Evolutionary conservation across 2,113 vertebrate genomes (phyloP).

Genomic region (Trochalopteron elliotii): DNA sequence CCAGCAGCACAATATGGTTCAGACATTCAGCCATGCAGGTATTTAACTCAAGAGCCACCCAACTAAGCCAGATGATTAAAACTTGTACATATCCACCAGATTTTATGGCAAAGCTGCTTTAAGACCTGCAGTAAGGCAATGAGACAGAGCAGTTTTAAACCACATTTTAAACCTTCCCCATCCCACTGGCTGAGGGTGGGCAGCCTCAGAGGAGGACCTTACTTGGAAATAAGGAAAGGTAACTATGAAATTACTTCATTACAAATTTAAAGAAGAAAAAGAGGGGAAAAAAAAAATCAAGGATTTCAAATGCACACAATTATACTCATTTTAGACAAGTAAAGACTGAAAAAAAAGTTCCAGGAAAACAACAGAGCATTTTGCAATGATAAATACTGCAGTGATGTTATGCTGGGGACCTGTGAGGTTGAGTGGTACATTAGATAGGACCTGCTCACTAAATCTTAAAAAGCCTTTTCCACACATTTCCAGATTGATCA

Average conservation of each 20-base stretch:
- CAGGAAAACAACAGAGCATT: background rate
- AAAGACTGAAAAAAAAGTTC: background rate
- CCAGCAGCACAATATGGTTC: background rate
- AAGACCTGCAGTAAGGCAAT: background rate
- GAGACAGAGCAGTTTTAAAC: background rate
- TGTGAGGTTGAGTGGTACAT: background rate
- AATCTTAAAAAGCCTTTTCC: background rate
- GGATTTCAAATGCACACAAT: background rate
- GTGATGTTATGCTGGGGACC: background rate
- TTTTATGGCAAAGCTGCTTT: background rate
- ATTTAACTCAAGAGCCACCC: background rate
- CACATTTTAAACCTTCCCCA: background rate
- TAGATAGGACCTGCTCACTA: background rate
- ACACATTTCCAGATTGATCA: background rate
- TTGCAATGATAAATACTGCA: background rate
- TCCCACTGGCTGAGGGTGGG: background rate
- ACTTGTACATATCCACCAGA: background rate
- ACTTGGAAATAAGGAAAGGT: background rate
- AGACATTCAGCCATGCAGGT: background rate
- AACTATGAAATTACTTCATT: background rate
- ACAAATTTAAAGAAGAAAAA: background rate
- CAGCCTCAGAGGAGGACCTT: background rate
- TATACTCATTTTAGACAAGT: background rate
- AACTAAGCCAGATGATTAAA: background rate
- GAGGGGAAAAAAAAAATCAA: accelerated